Evolutionary conservation across 2,888 invertebrate species (phyloP).

Genomic region (Helobdella robusta): DNA sequence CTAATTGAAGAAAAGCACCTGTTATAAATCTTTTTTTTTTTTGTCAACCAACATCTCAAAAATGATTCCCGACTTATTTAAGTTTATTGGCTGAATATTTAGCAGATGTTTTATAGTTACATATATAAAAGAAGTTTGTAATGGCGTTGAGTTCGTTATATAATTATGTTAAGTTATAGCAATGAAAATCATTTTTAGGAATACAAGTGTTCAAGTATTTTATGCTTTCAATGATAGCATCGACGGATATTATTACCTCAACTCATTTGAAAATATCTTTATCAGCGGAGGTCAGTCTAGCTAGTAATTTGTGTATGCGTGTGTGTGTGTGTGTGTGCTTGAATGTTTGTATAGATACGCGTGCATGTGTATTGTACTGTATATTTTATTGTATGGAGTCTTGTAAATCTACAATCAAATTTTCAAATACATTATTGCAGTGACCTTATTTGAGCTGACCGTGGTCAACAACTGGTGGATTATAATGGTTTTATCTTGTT

Average conservation of each 20-base stretch:
- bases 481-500: slow-evolving; percentile 69
- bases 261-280: slow-evolving; percentile 71
- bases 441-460: slow-evolving; percentile 77
- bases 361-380: not conserved
- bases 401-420: not conserved
- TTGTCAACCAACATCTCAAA: no score
- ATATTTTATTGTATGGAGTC: not conserved
- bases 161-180: no score
- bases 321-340: not conserved
- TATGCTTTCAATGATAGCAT: slow-evolving; percentile 63
- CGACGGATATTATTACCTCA: slow-evolving; percentile 74
- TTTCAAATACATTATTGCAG: slow-evolving; percentile 44
- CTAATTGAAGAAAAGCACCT: no score
- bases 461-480: slow-evolving; percentile 84
- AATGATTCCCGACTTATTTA: no score
- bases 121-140: no score
- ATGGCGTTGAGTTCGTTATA: no score
- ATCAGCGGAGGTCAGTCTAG: slow-evolving; percentile 56
- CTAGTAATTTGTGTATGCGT: not conserved
- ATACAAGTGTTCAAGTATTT: slow-evolving; percentile 73
- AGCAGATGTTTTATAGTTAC: no score
- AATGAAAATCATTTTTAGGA: no score
- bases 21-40: no score
- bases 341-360: not conserved
- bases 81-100: no score